phyloP scores from a whole-genome alignment of 2,888 invertebrate genomes.

The Aradus depressus region DNA sequence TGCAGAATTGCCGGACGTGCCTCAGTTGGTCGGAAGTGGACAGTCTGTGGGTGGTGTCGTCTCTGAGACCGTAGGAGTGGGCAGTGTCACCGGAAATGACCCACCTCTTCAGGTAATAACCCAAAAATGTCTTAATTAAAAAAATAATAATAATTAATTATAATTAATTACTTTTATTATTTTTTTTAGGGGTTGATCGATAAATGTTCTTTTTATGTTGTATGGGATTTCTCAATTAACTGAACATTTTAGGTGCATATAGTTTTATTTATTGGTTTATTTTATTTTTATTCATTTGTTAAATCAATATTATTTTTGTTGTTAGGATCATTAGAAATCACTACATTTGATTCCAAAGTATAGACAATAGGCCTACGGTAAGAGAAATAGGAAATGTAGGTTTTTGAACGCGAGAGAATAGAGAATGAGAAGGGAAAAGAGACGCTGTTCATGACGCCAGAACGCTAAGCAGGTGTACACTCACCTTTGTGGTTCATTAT shows the following conservation, averaged over 20 bases:
- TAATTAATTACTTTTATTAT: background rate
- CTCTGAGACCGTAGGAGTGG: constrained; percentile 76
- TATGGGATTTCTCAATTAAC: background rate
- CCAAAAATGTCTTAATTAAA: background rate
- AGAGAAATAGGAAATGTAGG: no score
- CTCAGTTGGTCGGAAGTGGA: constrained; percentile 83
- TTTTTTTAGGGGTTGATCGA: no score
- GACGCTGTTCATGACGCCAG: no score
- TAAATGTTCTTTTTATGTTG: background rate
- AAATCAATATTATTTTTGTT: no score
- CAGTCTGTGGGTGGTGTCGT: constrained; percentile 96
- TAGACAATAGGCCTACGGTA: no score
- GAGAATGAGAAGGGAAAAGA: no score
- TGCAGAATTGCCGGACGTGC: constrained; percentile 70
- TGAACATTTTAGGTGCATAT: background rate
- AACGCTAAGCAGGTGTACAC: no score
- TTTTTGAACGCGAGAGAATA: no score
- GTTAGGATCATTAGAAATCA: no score
- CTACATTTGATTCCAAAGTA: no score
- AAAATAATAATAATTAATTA: background rate
- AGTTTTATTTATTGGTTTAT: background rate
- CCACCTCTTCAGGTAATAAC: constrained; percentile 39
- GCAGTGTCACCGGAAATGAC: constrained; percentile 41
- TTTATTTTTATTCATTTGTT: background rate
- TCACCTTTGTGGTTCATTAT: no score